Conservation (phyloP, 2,888 invertebrate genomes). For the Andricus curvator region DNA sequence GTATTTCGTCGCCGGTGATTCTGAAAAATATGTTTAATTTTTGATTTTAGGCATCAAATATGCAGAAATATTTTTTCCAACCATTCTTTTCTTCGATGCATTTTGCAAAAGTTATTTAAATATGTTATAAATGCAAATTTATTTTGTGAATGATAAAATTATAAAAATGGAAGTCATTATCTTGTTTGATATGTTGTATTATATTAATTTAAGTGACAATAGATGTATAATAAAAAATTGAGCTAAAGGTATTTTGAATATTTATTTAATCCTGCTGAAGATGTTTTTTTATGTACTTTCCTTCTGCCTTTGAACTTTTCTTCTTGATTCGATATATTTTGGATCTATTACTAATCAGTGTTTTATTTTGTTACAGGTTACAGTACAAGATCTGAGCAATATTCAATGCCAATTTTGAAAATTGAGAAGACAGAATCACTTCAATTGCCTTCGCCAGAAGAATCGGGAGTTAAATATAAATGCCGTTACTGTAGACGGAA, state of each 20-base stretch:
- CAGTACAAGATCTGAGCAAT: neutral
- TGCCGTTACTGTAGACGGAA: slow-evolving; percentile 12
- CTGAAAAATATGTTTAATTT: too few relatives aligned
- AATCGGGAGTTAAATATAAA: neutral
- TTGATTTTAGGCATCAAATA: too few relatives aligned
- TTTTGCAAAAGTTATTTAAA: too few relatives aligned
- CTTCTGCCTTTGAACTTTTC: neutral
- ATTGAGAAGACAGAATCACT: neutral
- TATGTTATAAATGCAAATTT: too few relatives aligned
- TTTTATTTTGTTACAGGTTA: neutral
- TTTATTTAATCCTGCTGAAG: neutral
- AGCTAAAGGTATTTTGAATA: neutral
- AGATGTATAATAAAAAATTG: neutral
- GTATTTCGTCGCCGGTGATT: too few relatives aligned
- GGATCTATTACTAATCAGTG: neutral
- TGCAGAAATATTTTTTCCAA: too few relatives aligned
- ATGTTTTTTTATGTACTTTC: neutral
- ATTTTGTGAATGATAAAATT: too few relatives aligned
- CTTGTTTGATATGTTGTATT: too few relatives aligned
- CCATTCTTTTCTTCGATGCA: too few relatives aligned
- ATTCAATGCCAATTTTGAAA: neutral
- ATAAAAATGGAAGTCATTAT: too few relatives aligned
- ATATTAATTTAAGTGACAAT: too few relatives aligned
- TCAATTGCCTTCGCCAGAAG: neutral
- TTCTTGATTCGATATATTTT: neutral